Evolutionary conservation across 2,888 invertebrate genomes (phyloP), one percentile per base, ranked within the genome.

Genomic region (Zaprionus obscuricornis): DNA sequence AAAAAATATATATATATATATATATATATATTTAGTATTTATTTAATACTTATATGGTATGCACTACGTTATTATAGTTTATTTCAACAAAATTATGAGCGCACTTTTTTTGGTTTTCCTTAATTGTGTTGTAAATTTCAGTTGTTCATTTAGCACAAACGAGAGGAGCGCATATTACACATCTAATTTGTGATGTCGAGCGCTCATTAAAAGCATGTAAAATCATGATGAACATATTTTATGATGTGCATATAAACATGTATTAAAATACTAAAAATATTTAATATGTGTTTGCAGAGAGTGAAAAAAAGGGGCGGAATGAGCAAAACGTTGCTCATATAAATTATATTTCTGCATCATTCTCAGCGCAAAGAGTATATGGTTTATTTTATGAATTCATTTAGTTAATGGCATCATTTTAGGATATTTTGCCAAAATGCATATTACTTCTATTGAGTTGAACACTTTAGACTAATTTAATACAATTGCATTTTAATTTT

Each of bases 161-260:
- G n/a, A n/a, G n/a, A n/a, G n/a, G n/a, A n/a, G n/a, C n/a, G n/a
- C n/a, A n/a, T n/a, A n/a, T n/a, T n/a, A n/a, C n/a, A n/a, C n/a
- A n/a, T n/a, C n/a, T 50, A 57, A 57, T 62, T 66, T 34, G 40
- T 36, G 46, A 13, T 55, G 64, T 8, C 16, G n/a, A 17, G 37
- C 27, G 34, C 59, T 73, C 82, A 75, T 78, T 78, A 78, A 82
- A 78, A 52, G 16, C 70, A 29, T 70, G 73, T 82, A 49, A 74
- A 70, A 55, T 46, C 47, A 56, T 39, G 37, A 50, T 10, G 43
- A 54, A 16, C 66, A 74, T 33, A 76, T 62, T 69, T 66, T 50
- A 20, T 43, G 42, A 43, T 54, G 60, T 54, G 20, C 37, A 42
- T 58, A 56, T 59, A 58, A 39, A 55, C 58, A 58, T 43, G 57